These are phyloP conservation scores for Labeo calbasu DNA, from an alignment of 2,797 vertebrate species.

Conservation along the genomic window DNA sequence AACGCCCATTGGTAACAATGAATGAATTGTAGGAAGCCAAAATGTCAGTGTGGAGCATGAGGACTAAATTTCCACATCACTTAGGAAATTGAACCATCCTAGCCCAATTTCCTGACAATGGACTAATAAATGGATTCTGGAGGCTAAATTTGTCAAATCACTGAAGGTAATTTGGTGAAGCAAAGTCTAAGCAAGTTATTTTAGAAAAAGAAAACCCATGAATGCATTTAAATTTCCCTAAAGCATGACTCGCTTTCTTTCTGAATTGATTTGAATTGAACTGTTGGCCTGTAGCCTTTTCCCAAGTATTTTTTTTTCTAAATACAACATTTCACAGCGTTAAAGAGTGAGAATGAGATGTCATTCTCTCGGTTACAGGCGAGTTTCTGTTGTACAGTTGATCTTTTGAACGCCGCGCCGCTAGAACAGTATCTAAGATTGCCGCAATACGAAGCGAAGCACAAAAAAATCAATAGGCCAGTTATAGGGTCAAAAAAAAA, in stretches of 20 bases:
- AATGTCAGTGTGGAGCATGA: conserved; percentile 29
- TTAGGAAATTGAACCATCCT: conserved; percentile 32
- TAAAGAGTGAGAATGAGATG: conserved; percentile 43
- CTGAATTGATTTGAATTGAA: conserved; percentile 27
- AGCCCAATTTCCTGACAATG: conserved; percentile 20
- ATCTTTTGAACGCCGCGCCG: conserved; percentile 5
- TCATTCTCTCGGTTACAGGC: neutral
- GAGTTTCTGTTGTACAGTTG: neutral
- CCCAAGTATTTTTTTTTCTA: neutral
- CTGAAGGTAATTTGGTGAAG: conserved; percentile 38
- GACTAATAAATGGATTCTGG: conserved; percentile 44
- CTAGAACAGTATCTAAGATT: conserved; percentile 35
- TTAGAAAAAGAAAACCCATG: conserved; percentile 33
- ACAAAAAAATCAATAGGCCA: conserved; percentile 44
- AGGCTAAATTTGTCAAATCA: conserved; percentile 39
- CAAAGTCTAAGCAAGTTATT: conserved; percentile 24
- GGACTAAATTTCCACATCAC: conserved; percentile 22
- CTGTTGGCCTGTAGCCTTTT: neutral
- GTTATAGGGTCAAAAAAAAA: conserved; percentile 3
- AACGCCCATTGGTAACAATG: conserved; percentile 28
- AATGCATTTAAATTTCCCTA: conserved; percentile 17
- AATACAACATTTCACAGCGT: conserved; percentile 1
- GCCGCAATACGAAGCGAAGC: conserved; percentile 20
- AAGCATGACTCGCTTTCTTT: conserved; percentile 19
- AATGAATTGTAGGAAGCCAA: conserved; percentile 3